Evolutionary conservation across 2,888 invertebrate genomes (phyloP).

Genomic region (Fissipunctia ypsillon): DNA sequence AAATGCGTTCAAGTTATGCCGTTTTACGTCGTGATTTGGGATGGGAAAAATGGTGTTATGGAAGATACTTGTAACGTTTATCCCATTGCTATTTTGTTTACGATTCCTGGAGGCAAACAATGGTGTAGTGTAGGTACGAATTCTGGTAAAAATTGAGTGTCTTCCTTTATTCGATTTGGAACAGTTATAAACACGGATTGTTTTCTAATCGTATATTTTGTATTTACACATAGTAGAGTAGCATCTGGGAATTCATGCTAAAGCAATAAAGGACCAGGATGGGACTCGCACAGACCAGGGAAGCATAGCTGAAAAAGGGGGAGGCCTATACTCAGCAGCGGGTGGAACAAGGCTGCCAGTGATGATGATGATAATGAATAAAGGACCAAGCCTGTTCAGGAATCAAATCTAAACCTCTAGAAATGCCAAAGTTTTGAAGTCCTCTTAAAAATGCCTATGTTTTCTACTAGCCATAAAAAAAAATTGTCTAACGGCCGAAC

Average conservation of each 20-base stretch:
- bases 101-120: neutral
- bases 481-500: too few species aligned
- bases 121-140: neutral
- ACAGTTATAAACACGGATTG: neutral
- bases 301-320: too few species aligned
- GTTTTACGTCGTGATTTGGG: constrained; percentile 39
- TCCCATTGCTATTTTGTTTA: neutral
- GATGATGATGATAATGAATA: too few species aligned
- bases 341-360: too few species aligned
- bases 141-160: neutral
- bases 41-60: constrained; percentile 2
- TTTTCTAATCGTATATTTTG: neutral
- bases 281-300: too few species aligned
- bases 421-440: neutral
- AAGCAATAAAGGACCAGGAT: neutral
- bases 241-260: too few species aligned
- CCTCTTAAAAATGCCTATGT: neutral
- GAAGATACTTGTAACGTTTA: neutral
- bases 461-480: neutral
- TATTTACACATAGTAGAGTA: neutral
- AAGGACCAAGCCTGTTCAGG: neutral
- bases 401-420: neutral
- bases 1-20: constrained; percentile 48
- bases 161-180: neutral
- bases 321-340: too few species aligned